Conservation (phyloP, 2,888 invertebrate species). For the Rhagonycha lutea region DNA sequence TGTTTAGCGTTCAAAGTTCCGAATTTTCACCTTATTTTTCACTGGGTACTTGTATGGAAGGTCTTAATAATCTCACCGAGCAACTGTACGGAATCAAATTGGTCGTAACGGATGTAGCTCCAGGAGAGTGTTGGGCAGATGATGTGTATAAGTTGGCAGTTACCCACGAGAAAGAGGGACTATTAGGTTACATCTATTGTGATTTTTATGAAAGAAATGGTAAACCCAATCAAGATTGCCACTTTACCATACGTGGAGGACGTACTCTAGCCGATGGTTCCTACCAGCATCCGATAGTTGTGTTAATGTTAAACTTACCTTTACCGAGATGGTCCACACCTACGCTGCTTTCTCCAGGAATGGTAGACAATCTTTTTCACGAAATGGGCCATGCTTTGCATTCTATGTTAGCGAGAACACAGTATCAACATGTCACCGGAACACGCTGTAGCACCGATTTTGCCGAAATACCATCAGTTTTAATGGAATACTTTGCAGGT, state of each 20-base stretch:
- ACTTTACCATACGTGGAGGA: slow-evolving; percentile 97
- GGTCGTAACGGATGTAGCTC: slow-evolving; percentile 70
- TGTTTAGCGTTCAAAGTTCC: slow-evolving; percentile 69
- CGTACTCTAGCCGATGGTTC: slow-evolving; percentile 74
- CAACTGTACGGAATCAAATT: slow-evolving; percentile 82
- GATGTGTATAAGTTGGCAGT: slow-evolving; percentile 94
- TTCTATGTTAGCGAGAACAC: slow-evolving; percentile 94
- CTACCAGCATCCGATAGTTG: slow-evolving; percentile 92
- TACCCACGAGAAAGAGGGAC: slow-evolving; percentile 76
- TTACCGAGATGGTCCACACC: slow-evolving; percentile 76
- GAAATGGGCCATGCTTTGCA: slow-evolving; percentile 99
- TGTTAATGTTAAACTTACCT: slow-evolving; percentile 87
- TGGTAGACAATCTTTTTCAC: slow-evolving; percentile 96
- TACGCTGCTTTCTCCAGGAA: slow-evolving; percentile 78
- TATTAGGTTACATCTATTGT: slow-evolving; percentile 91
- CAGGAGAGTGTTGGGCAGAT: slow-evolving; percentile 71
- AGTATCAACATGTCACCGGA: slow-evolving; percentile 59
- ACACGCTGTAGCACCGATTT: slow-evolving; percentile 97
- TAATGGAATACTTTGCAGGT: slow-evolving; percentile 97
- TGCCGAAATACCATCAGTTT: slow-evolving; percentile 97
- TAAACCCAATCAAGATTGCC: slow-evolving; percentile 98
- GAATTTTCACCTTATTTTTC: slow-evolving; percentile 88
- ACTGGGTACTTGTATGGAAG: slow-evolving; percentile 95
- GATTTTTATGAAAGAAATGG: slow-evolving; percentile 90
- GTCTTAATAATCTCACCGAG: slow-evolving; percentile 86